phyloP scores from a whole-genome alignment of 2,888 invertebrate species.

The Anoplius nigerrimus region DNA sequence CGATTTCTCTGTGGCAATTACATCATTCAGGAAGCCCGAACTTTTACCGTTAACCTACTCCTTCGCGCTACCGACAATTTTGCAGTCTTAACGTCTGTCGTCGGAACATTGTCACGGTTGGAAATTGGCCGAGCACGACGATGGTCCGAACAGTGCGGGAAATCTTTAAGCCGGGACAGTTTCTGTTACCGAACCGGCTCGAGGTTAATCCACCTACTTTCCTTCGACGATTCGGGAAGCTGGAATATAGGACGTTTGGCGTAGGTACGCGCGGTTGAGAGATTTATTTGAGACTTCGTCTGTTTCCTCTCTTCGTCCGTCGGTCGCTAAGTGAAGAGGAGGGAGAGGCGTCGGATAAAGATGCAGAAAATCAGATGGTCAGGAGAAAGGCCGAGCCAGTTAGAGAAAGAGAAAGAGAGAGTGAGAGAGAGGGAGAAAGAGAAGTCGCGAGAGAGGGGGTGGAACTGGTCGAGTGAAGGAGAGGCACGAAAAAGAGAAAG shows the following conservation, averaged over 20 bases:
- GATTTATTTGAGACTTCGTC: conserved; percentile 64
- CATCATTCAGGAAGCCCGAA: too few species aligned
- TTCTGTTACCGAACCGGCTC: too few species aligned
- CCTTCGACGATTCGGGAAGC: conserved; percentile 9
- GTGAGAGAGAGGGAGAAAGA: neutral
- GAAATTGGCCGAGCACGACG: too few species aligned
- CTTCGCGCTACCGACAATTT: too few species aligned
- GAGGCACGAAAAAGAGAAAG: conserved; percentile 22
- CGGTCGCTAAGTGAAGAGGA: conserved; percentile 51
- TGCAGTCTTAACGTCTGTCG: too few species aligned
- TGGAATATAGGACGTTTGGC: conserved; percentile 47
- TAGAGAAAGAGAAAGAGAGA: conserved; percentile 8
- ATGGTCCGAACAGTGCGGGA: too few species aligned
- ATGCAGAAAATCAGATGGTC: too few species aligned
- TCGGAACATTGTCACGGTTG: too few species aligned
- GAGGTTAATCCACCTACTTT: neutral
- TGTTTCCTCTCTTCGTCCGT: conserved; percentile 52
- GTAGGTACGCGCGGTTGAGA: conserved; percentile 48
- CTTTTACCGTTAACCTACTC: too few species aligned
- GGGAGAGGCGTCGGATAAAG: conserved; percentile 27
- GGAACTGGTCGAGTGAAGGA: conserved; percentile 23
- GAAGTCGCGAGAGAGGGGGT: conserved; percentile 2
- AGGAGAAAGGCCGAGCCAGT: conserved; percentile 12
- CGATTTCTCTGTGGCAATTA: too few species aligned
- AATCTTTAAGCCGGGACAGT: too few species aligned